Conservation (phyloP, 2,113 vertebrate species). For the Tricholaema leucomelas region DNA sequence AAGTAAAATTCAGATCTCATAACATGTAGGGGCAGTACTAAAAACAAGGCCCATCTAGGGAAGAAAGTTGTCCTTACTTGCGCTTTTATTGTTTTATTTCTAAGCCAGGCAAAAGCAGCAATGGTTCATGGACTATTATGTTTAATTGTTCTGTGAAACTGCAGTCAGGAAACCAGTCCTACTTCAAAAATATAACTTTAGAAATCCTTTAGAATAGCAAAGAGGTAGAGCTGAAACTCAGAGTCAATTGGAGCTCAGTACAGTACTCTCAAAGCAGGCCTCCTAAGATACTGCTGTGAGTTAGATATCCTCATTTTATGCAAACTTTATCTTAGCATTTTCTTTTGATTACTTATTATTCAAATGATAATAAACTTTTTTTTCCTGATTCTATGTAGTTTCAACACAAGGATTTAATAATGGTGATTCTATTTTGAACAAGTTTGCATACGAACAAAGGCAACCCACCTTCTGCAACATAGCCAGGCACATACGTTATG, state of each 20-base stretch:
- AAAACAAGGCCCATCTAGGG: background rate
- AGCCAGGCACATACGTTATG: background rate
- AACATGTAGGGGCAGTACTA: background rate
- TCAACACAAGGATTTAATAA: background rate
- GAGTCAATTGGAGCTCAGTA: background rate
- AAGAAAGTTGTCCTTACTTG: background rate
- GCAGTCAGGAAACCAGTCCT: background rate
- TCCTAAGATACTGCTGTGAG: background rate
- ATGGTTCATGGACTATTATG: background rate
- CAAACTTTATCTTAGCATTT: background rate
- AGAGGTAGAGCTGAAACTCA: background rate
- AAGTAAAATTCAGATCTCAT: background rate
- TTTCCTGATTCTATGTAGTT: background rate
- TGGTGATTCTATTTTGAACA: background rate
- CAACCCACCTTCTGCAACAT: background rate
- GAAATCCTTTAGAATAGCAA: background rate
- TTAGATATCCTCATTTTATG: background rate
- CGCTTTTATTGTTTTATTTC: background rate
- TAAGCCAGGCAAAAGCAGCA: background rate
- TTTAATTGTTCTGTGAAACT: background rate
- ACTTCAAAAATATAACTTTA: background rate
- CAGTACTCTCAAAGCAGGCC: background rate
- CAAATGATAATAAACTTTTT: background rate
- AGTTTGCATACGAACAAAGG: background rate
- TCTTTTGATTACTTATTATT: background rate